phyloP scores from a whole-genome alignment of 2,113 vertebrate species.

The Gasterosteus nipponicus region DNA sequence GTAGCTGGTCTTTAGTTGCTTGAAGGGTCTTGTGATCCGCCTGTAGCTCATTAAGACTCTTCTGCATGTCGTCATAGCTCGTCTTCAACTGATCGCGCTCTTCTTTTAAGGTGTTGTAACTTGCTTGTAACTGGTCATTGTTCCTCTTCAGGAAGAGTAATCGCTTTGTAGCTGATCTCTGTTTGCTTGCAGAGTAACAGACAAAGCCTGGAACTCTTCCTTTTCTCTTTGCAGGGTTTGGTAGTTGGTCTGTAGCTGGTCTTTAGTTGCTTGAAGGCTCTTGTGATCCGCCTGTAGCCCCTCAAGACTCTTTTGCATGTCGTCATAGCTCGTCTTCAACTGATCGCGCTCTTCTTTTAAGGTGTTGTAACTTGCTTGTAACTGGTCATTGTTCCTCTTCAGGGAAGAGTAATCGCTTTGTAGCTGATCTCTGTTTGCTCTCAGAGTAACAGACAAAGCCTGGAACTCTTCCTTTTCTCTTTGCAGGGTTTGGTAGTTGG shows the following conservation, averaged over 20 bases:
- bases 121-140: too few species aligned
- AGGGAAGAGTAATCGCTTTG: slow-evolving; percentile 18
- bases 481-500: slow-evolving; percentile 7
- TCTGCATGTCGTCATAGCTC: too few species aligned
- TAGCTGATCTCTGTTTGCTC: slow-evolving; percentile 4
- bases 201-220: neutral
- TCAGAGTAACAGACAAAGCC: neutral
- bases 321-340: neutral
- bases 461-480: slow-evolving; percentile 5
- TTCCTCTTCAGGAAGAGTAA: too few species aligned
- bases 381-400: neutral
- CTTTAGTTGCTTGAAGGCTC: neutral
- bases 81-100: too few species aligned
- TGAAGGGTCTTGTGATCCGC: too few species aligned
- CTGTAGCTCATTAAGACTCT: too few species aligned
- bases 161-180: neutral
- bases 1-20: too few species aligned
- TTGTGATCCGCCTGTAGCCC: neutral
- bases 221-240: slow-evolving; percentile 12
- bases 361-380: slow-evolving; percentile 2
- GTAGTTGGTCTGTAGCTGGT: slow-evolving; percentile 23
- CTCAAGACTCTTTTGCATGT: neutral
- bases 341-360: neutral
- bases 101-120: too few species aligned
- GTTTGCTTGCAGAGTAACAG: neutral